Conservation (phyloP, 2,888 invertebrate genomes). For the Heliconius aoede region DNA sequence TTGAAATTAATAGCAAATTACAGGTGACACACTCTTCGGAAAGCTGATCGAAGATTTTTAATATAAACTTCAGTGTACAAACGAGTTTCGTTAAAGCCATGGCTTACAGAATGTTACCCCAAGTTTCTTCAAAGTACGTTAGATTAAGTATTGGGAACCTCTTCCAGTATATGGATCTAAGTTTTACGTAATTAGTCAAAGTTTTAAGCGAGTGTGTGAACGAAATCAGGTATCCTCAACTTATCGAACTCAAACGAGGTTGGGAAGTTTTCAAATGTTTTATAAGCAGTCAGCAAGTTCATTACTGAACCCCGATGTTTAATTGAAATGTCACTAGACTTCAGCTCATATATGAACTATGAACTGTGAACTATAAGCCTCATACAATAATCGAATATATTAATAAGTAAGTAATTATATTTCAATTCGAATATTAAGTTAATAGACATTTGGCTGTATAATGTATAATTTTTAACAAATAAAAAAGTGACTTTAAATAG, state of each 20-base stretch:
- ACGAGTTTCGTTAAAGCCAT: constrained; percentile 46
- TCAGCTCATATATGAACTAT: too few species aligned
- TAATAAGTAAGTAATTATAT: too few species aligned
- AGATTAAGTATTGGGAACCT: constrained; percentile 40
- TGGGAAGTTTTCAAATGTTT: constrained; percentile 64
- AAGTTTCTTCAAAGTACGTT: constrained; percentile 39
- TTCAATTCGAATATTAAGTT: not conserved
- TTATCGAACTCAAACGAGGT: constrained; percentile 59
- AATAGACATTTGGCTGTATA: not conserved
- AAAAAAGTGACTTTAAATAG: too few species aligned
- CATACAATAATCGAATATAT: not conserved
- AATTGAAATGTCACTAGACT: constrained; percentile 72
- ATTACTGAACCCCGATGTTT: constrained; percentile 67
- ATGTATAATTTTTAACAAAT: not conserved
- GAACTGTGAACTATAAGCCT: constrained; percentile 38
- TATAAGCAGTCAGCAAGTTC: constrained; percentile 59
- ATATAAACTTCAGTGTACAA: constrained; percentile 53
- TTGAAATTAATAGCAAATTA: constrained; percentile 24
- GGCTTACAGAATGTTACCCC: constrained; percentile 44
- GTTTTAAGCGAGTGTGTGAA: constrained; percentile 32
- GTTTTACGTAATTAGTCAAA: constrained; percentile 41
- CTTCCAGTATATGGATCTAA: constrained; percentile 31
- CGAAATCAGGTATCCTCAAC: constrained; percentile 53
- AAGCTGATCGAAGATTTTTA: constrained; percentile 54
- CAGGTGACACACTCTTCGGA: constrained; percentile 21